Percentiles rank a stretch among this genome's conserved stretches.
Evolutionary conservation across 2,888 invertebrate species (phyloP).

Genomic region (Netelia melanura): DNA sequence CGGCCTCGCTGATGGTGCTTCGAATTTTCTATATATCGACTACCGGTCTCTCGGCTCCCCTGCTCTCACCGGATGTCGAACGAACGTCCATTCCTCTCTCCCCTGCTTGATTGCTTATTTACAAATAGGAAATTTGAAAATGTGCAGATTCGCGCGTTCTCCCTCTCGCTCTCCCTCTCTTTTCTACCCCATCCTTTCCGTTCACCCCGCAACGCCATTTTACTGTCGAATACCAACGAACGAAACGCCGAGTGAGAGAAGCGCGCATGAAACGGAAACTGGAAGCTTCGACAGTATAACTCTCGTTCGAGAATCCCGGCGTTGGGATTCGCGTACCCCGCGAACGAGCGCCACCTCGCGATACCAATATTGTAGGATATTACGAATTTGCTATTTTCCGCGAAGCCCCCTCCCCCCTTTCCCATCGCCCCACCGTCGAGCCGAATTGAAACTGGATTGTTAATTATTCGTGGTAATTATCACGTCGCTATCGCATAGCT

Average conservation of each 20-base stretch:
- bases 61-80: slow-evolving; percentile 67
- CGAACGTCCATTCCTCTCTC: slow-evolving; percentile 56
- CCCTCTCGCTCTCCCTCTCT: slow-evolving; percentile 11
- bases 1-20: slow-evolving; percentile 67
- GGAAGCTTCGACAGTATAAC: slow-evolving; percentile 59
- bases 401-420: slow-evolving; percentile 59
- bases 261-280: slow-evolving; percentile 54
- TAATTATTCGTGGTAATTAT: slow-evolving; percentile 84
- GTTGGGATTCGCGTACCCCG: slow-evolving; percentile 74
- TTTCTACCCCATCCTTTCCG: slow-evolving; percentile 24
- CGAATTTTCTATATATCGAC: slow-evolving; percentile 61
- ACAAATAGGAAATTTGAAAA: slow-evolving; percentile 85
- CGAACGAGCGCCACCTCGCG: slow-evolving; percentile 54
- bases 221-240: slow-evolving; percentile 54
- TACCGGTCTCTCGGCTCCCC: slow-evolving; percentile 36
- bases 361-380: slow-evolving; percentile 84
- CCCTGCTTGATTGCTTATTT: slow-evolving; percentile 84
- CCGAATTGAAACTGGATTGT: slow-evolving; percentile 84
- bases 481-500: slow-evolving; percentile 68
- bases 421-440: slow-evolving; percentile 33
- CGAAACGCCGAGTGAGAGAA: slow-evolving; percentile 58
- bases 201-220: slow-evolving; percentile 38
- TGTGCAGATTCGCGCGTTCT: slow-evolving; percentile 79
- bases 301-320: slow-evolving; percentile 65
- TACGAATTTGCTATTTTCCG: slow-evolving; percentile 85